Conservation (phyloP, 2,888 invertebrate species). For the Orthosia gracilis region DNA sequence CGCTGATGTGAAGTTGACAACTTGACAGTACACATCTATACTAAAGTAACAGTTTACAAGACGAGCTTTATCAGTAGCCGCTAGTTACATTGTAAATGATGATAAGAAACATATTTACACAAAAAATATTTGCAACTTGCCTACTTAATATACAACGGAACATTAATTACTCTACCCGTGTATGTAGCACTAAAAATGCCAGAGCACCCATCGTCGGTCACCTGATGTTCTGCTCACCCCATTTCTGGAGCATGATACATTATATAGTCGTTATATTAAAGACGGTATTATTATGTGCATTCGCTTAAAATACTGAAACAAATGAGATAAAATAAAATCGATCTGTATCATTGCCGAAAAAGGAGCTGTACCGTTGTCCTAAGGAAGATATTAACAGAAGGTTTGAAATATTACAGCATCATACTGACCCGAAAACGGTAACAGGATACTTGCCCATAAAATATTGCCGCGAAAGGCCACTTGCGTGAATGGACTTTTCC, state of each 20-base stretch:
- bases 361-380: not conserved
- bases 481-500: too few species aligned
- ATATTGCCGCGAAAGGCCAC: too few species aligned
- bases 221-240: conserved; percentile 25
- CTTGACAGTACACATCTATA: too few species aligned
- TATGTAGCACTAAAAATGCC: conserved; percentile 13
- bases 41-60: too few species aligned
- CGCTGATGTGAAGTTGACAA: too few species aligned
- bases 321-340: conserved; percentile 48
- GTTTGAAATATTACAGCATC: not conserved
- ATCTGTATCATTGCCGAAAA: conserved; percentile 46
- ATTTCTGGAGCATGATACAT: conserved; percentile 48
- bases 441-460: too few species aligned
- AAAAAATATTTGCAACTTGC: not conserved
- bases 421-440: too few species aligned
- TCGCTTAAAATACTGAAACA: conserved; percentile 46
- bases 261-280: conserved; percentile 42
- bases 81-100: not conserved
- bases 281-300: conserved; percentile 62
- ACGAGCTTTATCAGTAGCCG: not conserved
- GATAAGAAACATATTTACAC: not conserved
- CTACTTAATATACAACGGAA: not conserved
- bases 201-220: conserved; percentile 17
- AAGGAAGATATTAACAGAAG: conserved; percentile 29
- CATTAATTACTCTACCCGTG: not conserved